Evolutionary conservation across 2,888 invertebrate species (phyloP), one percentile per base, ranked within the genome.

Genomic region (Trichogramma dendrolimi): DNA sequence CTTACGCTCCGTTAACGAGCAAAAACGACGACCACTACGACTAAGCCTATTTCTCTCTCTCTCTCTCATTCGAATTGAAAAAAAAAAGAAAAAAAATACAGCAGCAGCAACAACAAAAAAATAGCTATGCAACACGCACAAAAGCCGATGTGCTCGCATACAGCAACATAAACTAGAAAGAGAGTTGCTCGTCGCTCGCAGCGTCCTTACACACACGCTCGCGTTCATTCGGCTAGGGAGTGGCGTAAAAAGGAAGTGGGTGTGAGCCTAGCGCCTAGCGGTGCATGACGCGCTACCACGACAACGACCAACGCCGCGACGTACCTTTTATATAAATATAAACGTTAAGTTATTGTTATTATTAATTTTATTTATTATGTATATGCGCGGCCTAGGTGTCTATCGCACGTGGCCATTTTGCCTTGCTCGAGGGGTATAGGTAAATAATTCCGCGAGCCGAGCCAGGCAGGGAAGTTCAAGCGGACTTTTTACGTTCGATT

Each of bases 171-270:
- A 40, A 56, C 8, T 10, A 47, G 7, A 49, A 40, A 14, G 27
- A 27, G 27, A 27, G 27, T 27, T 27, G 27, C 27, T 27, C 27
- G 27, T 27, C 27, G 40, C 11, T 5, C n/a, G 42, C 42, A 40
- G 55, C 53, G 61, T 62, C 66, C 63, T 68, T 67, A 67, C 69
- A 67, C 69, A 69, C 63, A 65, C 69, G 67, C 68, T 63, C 67
- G 71, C 46, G 8, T 46, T 46, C 10, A n/a, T n/a, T 10, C 46
- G 71, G 66, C 66, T 73, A 76, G 78, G 78, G 79, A 78, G 79
- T 78, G 79, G 79, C 77, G 71, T 77, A 77, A 78, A 76, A 76
- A 78, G 79, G 79, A 79, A 79, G 78, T 78, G 78, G 79, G 78
- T 78, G 78, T 77, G 78, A 77, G 74, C 76, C 74, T 67, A 68